These are phyloP conservation scores for Parnassius smintheus DNA, from an alignment of 2,888 invertebrate species.

Conservation along the genomic window DNA sequence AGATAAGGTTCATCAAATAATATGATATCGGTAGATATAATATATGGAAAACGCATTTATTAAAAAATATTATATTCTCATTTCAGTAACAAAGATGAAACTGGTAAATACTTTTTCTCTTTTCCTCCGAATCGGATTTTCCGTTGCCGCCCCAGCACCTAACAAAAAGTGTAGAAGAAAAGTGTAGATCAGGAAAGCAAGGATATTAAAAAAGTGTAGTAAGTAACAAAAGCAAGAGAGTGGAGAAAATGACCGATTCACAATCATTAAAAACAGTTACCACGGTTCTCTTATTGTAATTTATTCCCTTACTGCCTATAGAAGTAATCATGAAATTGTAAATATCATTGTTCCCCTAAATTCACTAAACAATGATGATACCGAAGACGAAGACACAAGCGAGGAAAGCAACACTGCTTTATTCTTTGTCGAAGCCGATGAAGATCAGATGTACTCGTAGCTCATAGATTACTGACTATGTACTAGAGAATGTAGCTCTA, in stretches of 20 bases:
- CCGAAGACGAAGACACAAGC: slow-evolving; percentile 25
- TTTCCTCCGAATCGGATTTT: slow-evolving; percentile 38
- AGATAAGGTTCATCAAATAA: no score
- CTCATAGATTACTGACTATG: no score
- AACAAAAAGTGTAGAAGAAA: background rate
- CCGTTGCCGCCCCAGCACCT: slow-evolving; percentile 37
- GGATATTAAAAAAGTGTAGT: slow-evolving; percentile 16
- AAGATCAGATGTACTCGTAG: no score
- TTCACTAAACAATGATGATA: slow-evolving; percentile 39
- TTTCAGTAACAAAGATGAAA: slow-evolving; percentile 6
- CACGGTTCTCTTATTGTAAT: slow-evolving; percentile 13
- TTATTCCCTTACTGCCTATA: slow-evolving; percentile 28
- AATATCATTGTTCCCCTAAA: slow-evolving; percentile 45
- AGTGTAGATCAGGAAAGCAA: slow-evolving; percentile 6
- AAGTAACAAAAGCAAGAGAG: slow-evolving; percentile 16
- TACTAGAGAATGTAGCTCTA: no score
- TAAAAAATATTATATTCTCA: no score
- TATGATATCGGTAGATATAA: no score
- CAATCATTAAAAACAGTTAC: slow-evolving; percentile 40
- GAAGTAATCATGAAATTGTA: slow-evolving; percentile 43
- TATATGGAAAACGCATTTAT: no score
- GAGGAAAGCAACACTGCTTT: slow-evolving; percentile 27
- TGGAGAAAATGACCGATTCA: slow-evolving; percentile 32
- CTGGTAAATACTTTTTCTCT: slow-evolving; percentile 29
- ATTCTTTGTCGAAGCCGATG: slow-evolving; percentile 48